Evolutionary conservation across 2,888 invertebrate genomes (phyloP).

Genomic region (Dermolepida albohirtum): DNA sequence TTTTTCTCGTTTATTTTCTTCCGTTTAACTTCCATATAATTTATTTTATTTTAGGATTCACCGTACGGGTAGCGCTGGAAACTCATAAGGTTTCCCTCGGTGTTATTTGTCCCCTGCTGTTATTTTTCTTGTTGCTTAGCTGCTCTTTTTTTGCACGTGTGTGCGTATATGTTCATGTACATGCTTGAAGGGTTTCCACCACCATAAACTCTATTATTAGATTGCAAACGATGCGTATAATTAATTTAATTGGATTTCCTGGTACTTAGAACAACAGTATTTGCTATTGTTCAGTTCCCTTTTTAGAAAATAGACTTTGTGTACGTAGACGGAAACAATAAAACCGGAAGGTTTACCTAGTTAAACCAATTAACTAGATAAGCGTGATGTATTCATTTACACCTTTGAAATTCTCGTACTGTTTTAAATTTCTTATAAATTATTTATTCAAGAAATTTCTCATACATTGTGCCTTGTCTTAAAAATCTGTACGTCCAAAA

Average conservation of each 20-base stretch:
- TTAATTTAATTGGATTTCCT: slow-evolving; percentile 35
- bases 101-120: slow-evolving; percentile 4
- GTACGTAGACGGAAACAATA: not conserved
- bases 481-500: no score
- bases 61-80: slow-evolving; percentile 1
- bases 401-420: no score
- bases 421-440: no score
- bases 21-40: not conserved
- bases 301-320: slow-evolving; percentile 18
- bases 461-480: no score
- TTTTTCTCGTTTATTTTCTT: slow-evolving; percentile 3
- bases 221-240: slow-evolving; percentile 22
- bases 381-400: no score
- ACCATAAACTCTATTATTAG: slow-evolving; percentile 27
- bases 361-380: no score
- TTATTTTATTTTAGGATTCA: slow-evolving; percentile 19
- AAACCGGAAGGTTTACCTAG: no score
- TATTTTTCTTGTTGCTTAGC: slow-evolving; percentile 6
- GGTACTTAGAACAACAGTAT: slow-evolving; percentile 13
- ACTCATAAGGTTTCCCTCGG: slow-evolving; percentile 3
- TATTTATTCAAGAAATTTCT: no score
- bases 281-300: slow-evolving; percentile 18
- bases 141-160: not conserved
- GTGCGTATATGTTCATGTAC: not conserved
- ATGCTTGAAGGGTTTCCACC: slow-evolving; percentile 23